Evolutionary conservation across 2,888 invertebrate species (phyloP).

Genomic region (Corbicula japonica): DNA sequence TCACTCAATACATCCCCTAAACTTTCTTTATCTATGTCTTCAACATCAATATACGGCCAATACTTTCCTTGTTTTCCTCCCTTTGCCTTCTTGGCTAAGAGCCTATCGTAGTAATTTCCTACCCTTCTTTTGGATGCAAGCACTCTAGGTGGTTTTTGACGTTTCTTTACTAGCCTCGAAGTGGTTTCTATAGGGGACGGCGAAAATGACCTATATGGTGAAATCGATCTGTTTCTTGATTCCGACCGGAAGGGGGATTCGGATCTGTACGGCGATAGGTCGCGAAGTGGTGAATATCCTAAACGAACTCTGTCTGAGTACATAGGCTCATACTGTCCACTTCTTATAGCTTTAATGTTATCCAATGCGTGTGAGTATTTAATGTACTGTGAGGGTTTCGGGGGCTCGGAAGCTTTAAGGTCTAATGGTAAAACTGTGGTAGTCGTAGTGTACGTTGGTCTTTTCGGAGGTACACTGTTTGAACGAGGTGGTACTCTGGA

Average conservation of each 20-base stretch:
- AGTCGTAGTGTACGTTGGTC: conserved; percentile 51
- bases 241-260: conserved; percentile 51
- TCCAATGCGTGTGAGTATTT: conserved; percentile 45
- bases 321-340: conserved; percentile 51
- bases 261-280: conserved; percentile 42
- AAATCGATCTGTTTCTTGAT: conserved; percentile 31
- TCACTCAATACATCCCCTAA: conserved; percentile 71
- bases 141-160: conserved; percentile 66
- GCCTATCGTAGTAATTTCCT: conserved; percentile 72
- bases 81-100: conserved; percentile 57
- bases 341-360: conserved; percentile 32
- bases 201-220: conserved; percentile 52
- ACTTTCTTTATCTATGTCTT: conserved; percentile 72
- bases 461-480: conserved; percentile 54
- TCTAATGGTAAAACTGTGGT: conserved; percentile 42
- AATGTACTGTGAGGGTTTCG: conserved; percentile 52
- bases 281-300: conserved; percentile 40
- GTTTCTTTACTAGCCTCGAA: conserved; percentile 40
- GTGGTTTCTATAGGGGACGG: conserved; percentile 55
- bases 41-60: conserved; percentile 75
- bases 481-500: conserved; percentile 45
- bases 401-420: conserved; percentile 41
- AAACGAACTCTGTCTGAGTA: conserved; percentile 51
- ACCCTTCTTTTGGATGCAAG: conserved; percentile 64
- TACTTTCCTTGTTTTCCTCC: conserved; percentile 66